Percentiles rank a stretch among this genome's conserved stretches.
Conservation (phyloP, 2,888 invertebrate species). For the Rhagophthalmus giganteus region DNA sequence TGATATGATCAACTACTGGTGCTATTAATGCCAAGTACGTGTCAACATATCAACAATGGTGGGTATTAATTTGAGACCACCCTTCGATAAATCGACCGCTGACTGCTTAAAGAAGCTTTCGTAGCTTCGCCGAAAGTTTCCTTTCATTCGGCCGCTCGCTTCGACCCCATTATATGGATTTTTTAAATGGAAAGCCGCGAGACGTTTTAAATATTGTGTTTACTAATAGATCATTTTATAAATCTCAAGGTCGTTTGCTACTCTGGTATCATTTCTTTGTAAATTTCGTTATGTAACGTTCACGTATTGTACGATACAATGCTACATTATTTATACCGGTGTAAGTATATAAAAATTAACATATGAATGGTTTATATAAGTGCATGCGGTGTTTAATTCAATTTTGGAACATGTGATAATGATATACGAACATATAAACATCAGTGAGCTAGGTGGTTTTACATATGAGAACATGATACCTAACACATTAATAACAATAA, state of each 20-base stretch:
- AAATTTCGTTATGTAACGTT: neutral
- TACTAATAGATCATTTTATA: too few relatives aligned
- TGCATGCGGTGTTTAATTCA: constrained; percentile 37
- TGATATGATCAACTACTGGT: too few relatives aligned
- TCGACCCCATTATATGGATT: too few relatives aligned
- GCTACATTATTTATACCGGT: constrained; percentile 33
- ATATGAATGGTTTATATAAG: constrained; percentile 40
- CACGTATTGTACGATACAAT: constrained; percentile 18
- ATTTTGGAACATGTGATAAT: constrained; percentile 39
- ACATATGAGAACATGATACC: constrained; percentile 31
- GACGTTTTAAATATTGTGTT: too few relatives aligned
- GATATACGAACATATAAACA: constrained; percentile 38
- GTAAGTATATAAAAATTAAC: constrained; percentile 35
- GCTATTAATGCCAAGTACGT: too few relatives aligned
- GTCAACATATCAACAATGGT: too few relatives aligned
- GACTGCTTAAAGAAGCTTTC: too few relatives aligned
- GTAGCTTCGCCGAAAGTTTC: too few relatives aligned
- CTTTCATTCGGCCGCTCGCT: too few relatives aligned
- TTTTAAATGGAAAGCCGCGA: too few relatives aligned
- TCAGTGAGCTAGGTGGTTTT: constrained; percentile 32
- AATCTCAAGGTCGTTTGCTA: neutral
- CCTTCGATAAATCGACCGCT: too few relatives aligned
- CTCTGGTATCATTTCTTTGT: neutral
- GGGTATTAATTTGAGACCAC: too few relatives aligned
- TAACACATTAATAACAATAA: constrained; percentile 35